Base-by-base conservation (phyloP, 2,113 vertebrate genomes). In the Crocuta crocuta region DNA sequence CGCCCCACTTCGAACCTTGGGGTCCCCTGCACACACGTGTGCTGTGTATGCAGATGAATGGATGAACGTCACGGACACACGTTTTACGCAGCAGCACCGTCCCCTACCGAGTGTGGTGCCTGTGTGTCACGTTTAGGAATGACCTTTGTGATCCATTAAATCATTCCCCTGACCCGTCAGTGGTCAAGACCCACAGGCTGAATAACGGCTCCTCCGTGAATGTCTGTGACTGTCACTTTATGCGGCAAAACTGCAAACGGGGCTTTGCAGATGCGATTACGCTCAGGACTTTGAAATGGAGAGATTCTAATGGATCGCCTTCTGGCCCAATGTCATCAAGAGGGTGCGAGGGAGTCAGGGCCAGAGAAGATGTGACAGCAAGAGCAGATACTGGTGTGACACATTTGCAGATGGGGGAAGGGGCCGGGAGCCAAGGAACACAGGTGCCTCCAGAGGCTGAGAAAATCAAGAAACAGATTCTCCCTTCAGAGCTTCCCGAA, bases 311-410 rank as follows among this genome's bases (percentile, higher is more conserved):
- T 11, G 43, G 26, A 9, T 31, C 0, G 15, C 3, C 15, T 0
- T 1, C 0, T 3, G n/a, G 4, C 24, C 33, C 21, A 0, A 1
- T 8, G 61, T 19, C 10, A 12, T 31, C 31, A 31, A 12, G 33
- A 33, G 82, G 8, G 24, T 7, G 39, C 13, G 35, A 10, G 10
- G 66, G 43, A 53, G 33, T 43, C 19, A 16, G 21, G 5, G 35
- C n/a, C 55, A 39, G 28, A 48, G 45, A 26, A 39, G 35, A 35
- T 1, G 31, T 3, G 33, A 33, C 2, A 0, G 12, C 0, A 3
- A 4, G 35, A 39, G 71, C 23, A 33, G 70, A 17, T 7, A 0
- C 0, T 2, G 26, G 21, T 1, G 58, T 0, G 68, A 65, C 16
- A 10, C 3, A 2, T 71, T 28, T 68, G 33, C 7, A 43, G 63